phyloP scores from a whole-genome alignment of 2,113 vertebrate genomes.

The Hassar affinis region DNA sequence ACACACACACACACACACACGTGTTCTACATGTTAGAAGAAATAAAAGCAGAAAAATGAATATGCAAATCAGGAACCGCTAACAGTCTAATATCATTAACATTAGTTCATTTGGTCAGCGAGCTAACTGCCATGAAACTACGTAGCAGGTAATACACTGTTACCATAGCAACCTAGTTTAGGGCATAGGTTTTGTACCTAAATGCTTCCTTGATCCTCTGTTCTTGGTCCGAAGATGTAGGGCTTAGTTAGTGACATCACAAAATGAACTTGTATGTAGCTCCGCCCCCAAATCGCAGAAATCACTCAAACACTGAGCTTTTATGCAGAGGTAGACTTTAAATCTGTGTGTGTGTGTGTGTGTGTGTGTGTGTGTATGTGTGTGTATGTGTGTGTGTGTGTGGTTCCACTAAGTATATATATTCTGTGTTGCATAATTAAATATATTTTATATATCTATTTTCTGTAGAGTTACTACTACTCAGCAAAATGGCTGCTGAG shows the following conservation, averaged over 20 bases:
- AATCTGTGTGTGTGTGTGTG: background rate
- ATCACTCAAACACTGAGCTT: background rate
- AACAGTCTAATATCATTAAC: background rate
- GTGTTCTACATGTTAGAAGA: conserved; percentile 4
- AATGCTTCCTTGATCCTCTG: background rate
- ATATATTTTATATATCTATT: too few species aligned
- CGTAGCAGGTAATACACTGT: background rate
- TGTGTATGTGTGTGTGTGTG: too few species aligned
- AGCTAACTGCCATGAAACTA: background rate
- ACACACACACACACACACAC: too few species aligned
- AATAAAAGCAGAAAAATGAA: background rate
- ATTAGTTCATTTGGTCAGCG: background rate
- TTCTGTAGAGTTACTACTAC: background rate
- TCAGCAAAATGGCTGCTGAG: background rate
- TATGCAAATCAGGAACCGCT: background rate
- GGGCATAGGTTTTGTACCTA: background rate
- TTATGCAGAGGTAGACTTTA: background rate
- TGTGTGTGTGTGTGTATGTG: background rate
- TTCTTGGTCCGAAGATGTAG: background rate
- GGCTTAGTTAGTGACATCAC: background rate
- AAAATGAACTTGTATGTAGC: background rate
- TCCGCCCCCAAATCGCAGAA: background rate
- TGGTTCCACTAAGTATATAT: too few species aligned
- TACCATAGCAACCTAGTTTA: background rate
- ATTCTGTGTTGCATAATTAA: too few species aligned